Percentiles rank a stretch among this genome's conserved stretches.
phyloP scores from a whole-genome alignment of 2,113 vertebrate genomes.

The Malurus cyaneus region DNA sequence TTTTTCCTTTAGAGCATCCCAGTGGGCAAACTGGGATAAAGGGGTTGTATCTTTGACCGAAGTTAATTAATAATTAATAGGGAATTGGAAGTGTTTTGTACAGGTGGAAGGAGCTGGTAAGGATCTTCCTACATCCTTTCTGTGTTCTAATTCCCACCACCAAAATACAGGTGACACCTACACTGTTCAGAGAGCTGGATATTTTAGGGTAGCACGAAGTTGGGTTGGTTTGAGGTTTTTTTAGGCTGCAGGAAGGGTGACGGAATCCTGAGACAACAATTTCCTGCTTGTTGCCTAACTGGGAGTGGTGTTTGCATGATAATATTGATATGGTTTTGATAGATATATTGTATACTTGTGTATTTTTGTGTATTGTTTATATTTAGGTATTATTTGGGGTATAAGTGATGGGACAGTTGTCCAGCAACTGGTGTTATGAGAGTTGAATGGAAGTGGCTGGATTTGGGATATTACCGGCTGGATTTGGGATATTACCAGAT shows the following conservation, averaged over 20 bases:
- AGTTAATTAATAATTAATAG: neutral
- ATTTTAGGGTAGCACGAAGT: neutral
- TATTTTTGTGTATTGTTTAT: neutral
- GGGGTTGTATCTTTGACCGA: neutral
- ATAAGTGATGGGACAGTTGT: neutral
- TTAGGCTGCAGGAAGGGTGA: neutral
- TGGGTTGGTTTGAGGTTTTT: neutral
- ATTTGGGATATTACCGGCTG: neutral
- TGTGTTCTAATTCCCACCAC: neutral
- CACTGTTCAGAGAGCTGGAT: neutral
- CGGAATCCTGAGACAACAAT: neutral
- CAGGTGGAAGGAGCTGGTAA: neutral
- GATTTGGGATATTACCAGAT: neutral
- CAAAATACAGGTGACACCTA: neutral
- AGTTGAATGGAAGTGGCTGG: neutral
- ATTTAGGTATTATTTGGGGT: neutral
- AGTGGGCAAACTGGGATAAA: neutral
- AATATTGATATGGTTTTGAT: neutral
- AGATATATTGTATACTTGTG: rapidly evolving
- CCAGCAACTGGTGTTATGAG: rapidly evolving
- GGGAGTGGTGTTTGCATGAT: neutral
- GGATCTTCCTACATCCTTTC: neutral
- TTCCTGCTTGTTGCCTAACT: neutral
- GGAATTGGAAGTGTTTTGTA: neutral
- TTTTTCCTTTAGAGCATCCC: neutral